Conservation (phyloP, 1,140 invertebrate genomes). For the Anastatus disparis region DNA sequence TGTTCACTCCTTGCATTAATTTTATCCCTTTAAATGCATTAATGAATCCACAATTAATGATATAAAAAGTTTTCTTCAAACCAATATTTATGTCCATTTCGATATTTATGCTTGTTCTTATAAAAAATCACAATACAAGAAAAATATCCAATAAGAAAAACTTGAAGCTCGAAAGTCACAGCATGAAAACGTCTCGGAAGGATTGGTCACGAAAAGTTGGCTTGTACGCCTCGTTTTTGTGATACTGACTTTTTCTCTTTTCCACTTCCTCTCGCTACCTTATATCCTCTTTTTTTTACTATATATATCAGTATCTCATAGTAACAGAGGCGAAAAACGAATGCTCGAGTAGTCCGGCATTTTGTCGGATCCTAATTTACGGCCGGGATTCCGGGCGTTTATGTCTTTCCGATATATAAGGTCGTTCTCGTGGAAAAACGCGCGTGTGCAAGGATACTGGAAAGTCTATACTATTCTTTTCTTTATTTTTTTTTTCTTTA, state of each 20-base stretch:
- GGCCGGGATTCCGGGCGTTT: constrained; percentile 64
- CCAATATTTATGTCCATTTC: too few relatives aligned
- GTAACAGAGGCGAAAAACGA: constrained; percentile 49
- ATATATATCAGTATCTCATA: not conserved
- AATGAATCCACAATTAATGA: too few relatives aligned
- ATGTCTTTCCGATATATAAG: constrained; percentile 67
- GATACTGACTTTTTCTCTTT: not conserved
- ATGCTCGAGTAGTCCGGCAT: constrained; percentile 59
- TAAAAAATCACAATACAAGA: too few relatives aligned
- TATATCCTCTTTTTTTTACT: not conserved
- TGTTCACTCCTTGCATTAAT: too few relatives aligned
- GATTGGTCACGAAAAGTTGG: constrained; percentile 20
- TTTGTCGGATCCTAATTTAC: constrained; percentile 67
- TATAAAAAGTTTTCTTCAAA: too few relatives aligned
- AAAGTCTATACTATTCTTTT: constrained; percentile 53
- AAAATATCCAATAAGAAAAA: too few relatives aligned
- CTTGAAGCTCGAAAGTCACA: too few relatives aligned
- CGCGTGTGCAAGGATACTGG: constrained; percentile 43
- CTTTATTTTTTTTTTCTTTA: constrained; percentile 13
- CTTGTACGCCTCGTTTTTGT: not conserved
- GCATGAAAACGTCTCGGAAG: too few relatives aligned
- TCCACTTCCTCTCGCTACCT: not conserved
- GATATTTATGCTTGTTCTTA: too few relatives aligned
- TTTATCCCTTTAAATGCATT: too few relatives aligned
- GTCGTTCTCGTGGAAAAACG: constrained; percentile 61